Percentiles rank a stretch among this genome's conserved stretches.
Conservation (phyloP, 2,113 vertebrate genomes). For the Oreochromis spilurus region DNA sequence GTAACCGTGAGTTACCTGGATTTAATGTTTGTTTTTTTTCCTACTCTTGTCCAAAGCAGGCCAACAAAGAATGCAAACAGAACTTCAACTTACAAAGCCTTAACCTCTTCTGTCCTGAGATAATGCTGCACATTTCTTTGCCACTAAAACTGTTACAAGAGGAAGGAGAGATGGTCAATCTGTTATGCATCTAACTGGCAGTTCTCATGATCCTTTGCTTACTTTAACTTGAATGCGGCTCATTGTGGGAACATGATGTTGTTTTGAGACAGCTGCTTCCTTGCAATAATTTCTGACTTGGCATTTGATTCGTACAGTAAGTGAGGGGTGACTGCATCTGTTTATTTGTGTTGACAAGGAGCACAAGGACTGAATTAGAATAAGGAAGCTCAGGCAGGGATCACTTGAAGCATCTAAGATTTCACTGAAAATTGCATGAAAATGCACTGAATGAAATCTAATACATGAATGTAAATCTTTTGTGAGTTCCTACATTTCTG, state of each 20-base stretch:
- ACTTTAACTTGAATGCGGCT: neutral
- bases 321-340: neutral
- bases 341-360: neutral
- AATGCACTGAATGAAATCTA: neutral
- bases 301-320: neutral
- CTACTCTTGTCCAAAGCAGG: neutral
- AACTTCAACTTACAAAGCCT: neutral
- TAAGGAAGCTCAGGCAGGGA: neutral
- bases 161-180: neutral
- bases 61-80: neutral
- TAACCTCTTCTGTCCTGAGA: neutral
- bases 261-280: neutral
- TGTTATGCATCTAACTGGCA: neutral
- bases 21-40: neutral
- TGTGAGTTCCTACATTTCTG: neutral
- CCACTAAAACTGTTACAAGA: neutral
- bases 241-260: neutral
- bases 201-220: neutral
- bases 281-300: neutral
- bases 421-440: neutral
- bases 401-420: neutral
- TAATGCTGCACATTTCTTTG: neutral
- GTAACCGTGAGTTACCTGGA: constrained; percentile 82
- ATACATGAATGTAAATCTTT: neutral
- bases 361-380: neutral